Conservation (phyloP, 2,888 invertebrate species). For the Drosophila peninsularis region DNA sequence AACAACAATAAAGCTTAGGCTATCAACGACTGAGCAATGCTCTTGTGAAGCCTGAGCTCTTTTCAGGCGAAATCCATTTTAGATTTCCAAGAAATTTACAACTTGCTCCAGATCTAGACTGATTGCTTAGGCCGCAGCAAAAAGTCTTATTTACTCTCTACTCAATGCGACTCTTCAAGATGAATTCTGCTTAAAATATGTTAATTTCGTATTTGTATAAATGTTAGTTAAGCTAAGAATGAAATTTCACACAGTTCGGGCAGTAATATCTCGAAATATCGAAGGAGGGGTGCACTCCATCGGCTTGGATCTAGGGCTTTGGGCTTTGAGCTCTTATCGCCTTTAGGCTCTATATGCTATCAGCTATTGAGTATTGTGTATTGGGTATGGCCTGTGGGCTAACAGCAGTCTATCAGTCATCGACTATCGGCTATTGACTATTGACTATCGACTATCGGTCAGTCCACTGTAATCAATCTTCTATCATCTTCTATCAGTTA, state of each 20-base stretch:
- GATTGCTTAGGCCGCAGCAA: not conserved
- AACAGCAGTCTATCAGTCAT: too few species aligned
- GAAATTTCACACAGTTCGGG: not conserved
- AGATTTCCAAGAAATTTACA: not conserved
- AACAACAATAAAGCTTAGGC: slow-evolving; percentile 17
- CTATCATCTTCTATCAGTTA: too few species aligned
- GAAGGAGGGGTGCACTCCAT: too few species aligned
- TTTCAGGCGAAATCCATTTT: not conserved
- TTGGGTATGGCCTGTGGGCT: too few species aligned
- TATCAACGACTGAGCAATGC: slow-evolving; percentile 7
- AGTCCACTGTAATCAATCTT: too few species aligned
- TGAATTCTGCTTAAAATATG: not conserved
- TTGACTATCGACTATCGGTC: too few species aligned
- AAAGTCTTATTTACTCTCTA: not conserved
- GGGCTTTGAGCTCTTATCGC: too few species aligned
- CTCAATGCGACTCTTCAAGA: not conserved
- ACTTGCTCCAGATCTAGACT: too few species aligned
- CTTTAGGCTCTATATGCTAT: not conserved
- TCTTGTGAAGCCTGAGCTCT: not conserved
- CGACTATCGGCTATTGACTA: too few species aligned
- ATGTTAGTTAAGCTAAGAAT: not conserved
- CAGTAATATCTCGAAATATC: too few species aligned
- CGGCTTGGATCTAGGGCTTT: too few species aligned
- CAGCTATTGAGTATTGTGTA: too few species aligned
- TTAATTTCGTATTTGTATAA: not conserved